Evolutionary conservation across 1,140 invertebrate genomes (phyloP), one percentile per base, ranked within the genome.

Genomic region (Drosophila micromelanica): DNA sequence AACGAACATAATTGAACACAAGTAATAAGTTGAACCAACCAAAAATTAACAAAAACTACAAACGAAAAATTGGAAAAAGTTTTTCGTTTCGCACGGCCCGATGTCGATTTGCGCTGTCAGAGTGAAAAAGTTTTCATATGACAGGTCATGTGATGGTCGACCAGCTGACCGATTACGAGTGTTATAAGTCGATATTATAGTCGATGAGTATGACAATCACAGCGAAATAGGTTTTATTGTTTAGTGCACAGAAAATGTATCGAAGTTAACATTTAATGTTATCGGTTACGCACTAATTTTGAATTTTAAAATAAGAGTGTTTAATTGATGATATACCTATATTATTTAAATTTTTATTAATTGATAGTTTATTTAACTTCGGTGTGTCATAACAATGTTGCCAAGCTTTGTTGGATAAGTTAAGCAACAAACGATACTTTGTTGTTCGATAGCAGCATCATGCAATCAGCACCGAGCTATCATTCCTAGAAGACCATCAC

Each of bases 1-100:
- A 17, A 45, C 38, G 46, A 75, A 80, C 51, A 43, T 11, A 75
- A 69, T 48, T 13, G 23, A 89, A 89, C 62, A 40, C 23, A 64
- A 74, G 40, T 35, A 5, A 1, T 15, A 23, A 63, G 30, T 35
- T n/a, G 27, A 80, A 89, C 86, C 27, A 89, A 89, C 84, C 80
- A 87, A 89, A 89, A 89, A 78, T 90, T 27, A 89, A 89, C 76
- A 68, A 56, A 80, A 89, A 89, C 85, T 89, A 84, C 56, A 78
- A 89, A 89, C 69, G 80, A 89, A 89, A 89, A 80, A 64, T 52
- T 69, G 62, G 65, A 77, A 89, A 84, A 84, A 52, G 38, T 62
- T 52, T 63, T 60, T 75, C 49, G 73, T 38, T 67, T 72, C 60
- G 64, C 71, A 78, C 76, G 17, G 72, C 45, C 71, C 56, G 65